Evolutionary conservation across 2,113 vertebrate genomes (phyloP), one percentile per base, ranked within the genome.

Genomic region (Pagrus major): DNA sequence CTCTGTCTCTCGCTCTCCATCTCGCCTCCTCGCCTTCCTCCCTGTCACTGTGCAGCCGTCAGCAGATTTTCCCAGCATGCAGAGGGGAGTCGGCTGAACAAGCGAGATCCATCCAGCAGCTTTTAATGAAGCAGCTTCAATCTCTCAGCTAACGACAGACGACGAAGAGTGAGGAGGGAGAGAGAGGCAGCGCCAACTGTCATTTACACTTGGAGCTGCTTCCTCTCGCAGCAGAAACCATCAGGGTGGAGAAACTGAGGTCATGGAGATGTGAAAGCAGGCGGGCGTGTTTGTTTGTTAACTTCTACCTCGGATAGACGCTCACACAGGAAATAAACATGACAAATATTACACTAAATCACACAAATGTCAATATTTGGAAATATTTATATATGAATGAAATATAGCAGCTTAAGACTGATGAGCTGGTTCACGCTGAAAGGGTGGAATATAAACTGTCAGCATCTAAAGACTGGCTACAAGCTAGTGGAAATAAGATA

Each of bases 61-160:
- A 89, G 87, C 89, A 88, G 68, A 80, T 84, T 78, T 64, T 84
- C 80, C 77, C 83, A 66, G 76, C 80, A 46, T 75, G 87, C 83
- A 46, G 74, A 76, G 72, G n/a, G 68, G 84, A 88, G 78, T 37
- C 58, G 12, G 74, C 73, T 15, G 39, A 82, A 71, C 54, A 4
- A 59, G 47, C 59, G 58, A 1, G 14, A 64, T 76, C 75, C 52
- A 65, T 76, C 52, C 81, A 63, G 81, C 73, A 67, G 81, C 65
- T 80, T 75, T 83, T 86, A 90, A 86, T 83, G 84, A 86, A 85
- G 71, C 66, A 0, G 66, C 78, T 84, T 86, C 87, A 68, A 51
- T 68, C 35, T 77, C 58, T 70, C 61, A 0, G 60, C 29, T 84
- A 76, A 83, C 35, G 60, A 79, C 67, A 64, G 58, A 71, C 23